phyloP scores from a whole-genome alignment of 1,140 invertebrate species.

The Matsumurasca onukii region DNA sequence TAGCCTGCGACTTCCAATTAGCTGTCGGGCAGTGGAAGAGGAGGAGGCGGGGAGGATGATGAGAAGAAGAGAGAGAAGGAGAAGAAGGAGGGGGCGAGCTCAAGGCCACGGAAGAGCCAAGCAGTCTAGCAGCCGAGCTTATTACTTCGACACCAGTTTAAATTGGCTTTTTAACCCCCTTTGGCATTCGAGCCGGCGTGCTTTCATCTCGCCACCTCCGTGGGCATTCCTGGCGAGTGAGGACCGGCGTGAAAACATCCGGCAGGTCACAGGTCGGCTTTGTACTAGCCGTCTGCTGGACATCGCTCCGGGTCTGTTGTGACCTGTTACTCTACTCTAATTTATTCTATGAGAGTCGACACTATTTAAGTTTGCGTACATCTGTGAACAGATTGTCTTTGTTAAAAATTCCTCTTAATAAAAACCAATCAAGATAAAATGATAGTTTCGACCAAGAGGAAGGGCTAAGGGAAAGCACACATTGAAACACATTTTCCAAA shows the following conservation, averaged over 20 bases:
- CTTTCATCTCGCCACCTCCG: constrained; percentile 29
- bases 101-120: constrained; percentile 20
- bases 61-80: not conserved
- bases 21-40: not conserved
- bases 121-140: constrained; percentile 23
- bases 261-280: constrained; percentile 17
- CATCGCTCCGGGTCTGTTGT: not conserved
- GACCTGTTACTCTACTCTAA: too few relatives aligned
- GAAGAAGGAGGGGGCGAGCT: not conserved
- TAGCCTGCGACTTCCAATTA: constrained; percentile 20
- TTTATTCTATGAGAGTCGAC: too few relatives aligned
- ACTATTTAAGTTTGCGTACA: too few relatives aligned
- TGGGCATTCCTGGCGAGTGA: constrained; percentile 21
- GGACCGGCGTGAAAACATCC: constrained; percentile 17
- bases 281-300: not conserved
- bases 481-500: too few relatives aligned
- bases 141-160: constrained; percentile 30
- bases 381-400: too few relatives aligned
- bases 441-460: too few relatives aligned
- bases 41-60: not conserved
- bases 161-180: constrained; percentile 32
- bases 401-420: too few relatives aligned
- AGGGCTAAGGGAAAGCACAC: too few relatives aligned
- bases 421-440: too few relatives aligned
- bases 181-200: constrained; percentile 25